Conservation (phyloP, 2,888 invertebrate species). For the Nyleta sp. region DNA sequence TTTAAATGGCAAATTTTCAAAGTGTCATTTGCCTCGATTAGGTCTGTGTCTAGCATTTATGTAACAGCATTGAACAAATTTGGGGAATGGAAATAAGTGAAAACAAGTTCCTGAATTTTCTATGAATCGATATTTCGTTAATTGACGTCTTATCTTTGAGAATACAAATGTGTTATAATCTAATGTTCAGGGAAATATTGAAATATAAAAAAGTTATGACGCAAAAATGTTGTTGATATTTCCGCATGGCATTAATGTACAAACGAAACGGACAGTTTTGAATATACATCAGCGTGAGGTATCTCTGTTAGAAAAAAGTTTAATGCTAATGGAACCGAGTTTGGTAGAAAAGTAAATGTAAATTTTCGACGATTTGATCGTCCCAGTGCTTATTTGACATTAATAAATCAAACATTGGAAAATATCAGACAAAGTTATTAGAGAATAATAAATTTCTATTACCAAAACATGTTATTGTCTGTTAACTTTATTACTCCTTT, state of each 20-base stretch:
- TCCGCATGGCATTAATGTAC: conserved; percentile 10
- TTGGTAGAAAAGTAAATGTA: conserved; percentile 24
- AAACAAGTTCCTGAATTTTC: conserved; percentile 17
- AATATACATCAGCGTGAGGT: conserved; percentile 24
- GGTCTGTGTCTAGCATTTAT: no score
- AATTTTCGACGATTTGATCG: conserved; percentile 6
- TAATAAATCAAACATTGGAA: conserved; percentile 3
- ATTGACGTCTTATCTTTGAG: conserved; percentile 34
- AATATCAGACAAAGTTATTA: not conserved
- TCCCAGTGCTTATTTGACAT: not conserved
- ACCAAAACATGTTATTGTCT: not conserved
- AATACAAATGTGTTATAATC: conserved; percentile 38
- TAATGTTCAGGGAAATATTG: conserved; percentile 18
- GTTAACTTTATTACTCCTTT: not conserved
- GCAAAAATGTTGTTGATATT: conserved; percentile 35
- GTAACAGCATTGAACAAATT: no score
- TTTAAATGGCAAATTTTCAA: no score
- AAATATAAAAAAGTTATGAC: conserved; percentile 33
- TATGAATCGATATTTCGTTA: conserved; percentile 27
- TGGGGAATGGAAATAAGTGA: no score
- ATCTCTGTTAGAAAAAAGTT: conserved; percentile 17
- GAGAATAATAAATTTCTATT: not conserved
- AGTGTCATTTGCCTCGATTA: no score
- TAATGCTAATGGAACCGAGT: conserved; percentile 28
- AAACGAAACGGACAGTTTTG: conserved; percentile 6